These are phyloP conservation scores for Halichoerus grypus DNA, from an alignment of 2,113 vertebrate species.

Conservation along the genomic window DNA sequence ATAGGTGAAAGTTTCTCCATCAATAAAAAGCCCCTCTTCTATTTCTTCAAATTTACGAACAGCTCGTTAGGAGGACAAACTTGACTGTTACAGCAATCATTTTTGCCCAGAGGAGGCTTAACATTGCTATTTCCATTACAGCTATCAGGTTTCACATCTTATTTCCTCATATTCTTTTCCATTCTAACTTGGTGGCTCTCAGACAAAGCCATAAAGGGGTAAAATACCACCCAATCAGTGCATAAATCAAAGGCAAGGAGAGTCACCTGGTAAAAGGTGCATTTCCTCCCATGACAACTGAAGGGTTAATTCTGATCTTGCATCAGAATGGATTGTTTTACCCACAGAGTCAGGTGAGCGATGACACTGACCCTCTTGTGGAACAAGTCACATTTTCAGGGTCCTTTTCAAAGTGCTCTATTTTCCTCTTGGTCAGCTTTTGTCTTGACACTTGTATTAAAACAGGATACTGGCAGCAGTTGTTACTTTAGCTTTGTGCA, in stretches of 20 bases:
- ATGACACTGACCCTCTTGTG: neutral
- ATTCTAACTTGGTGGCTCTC: neutral
- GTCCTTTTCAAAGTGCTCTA: slow-evolving; percentile 5
- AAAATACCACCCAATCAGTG: neutral
- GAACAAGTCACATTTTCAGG: neutral
- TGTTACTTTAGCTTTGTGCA: neutral
- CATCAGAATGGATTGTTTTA: neutral
- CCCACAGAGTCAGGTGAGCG: neutral
- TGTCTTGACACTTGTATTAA: neutral
- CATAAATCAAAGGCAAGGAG: neutral
- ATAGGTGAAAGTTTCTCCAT: neutral
- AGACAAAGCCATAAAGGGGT: neutral
- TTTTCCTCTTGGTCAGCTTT: neutral
- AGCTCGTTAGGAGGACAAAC: neutral
- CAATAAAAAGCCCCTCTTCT: neutral
- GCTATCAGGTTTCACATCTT: neutral
- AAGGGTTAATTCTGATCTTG: neutral
- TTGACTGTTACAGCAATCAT: neutral
- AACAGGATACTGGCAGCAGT: neutral
- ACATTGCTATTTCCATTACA: neutral
- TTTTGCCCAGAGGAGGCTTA: neutral
- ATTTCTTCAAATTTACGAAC: slow-evolving; percentile 26
- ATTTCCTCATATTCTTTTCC: slow-evolving; percentile 36
- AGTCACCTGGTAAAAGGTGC: neutral
- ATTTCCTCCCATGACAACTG: neutral